Evolutionary conservation across 2,888 invertebrate genomes (phyloP), one percentile per base, ranked within the genome.

Genomic region (Gari tellinella): DNA sequence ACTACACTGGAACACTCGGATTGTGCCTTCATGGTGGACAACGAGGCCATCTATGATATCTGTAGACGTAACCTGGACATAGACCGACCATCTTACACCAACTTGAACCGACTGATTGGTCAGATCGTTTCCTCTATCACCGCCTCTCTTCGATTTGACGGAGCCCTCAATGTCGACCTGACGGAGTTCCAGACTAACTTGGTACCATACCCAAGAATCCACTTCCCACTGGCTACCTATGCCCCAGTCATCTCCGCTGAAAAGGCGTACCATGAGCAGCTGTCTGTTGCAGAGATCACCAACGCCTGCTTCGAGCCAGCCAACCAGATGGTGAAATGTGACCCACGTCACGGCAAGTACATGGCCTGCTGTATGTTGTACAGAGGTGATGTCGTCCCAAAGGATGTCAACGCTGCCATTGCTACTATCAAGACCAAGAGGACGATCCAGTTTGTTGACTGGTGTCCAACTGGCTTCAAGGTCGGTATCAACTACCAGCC

Each of bases 321-420:
- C 85, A 96, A 96, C 92, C 97, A 97, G 93, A 96, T 97, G 96
- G 96, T 97, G 0, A 95, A 95, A 87, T 96, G 97, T 75, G 86
- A 87, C 64, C 87, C 86, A 64, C 86, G 86, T 76, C 89, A 91
- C 72, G 91, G 89, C 43, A 88, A 89, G 83, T 96, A 96, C 91
- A 96, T 97, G 97, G 97, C 97, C 17, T 97, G 97, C 92, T 97
- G 97, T 93, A 96, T 98, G 95, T 93, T 98, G 93, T 98, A 97
- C 94, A 88, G 97, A 89, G 97, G 97, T 75, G 97, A 97, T 60
- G 80, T 80, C 69, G 82, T 83, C 10, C 85, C 86, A 7, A 84
- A 81, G 65, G 90, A 91, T 60, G 90, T 92, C 75, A 91, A 89
- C 73, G 88, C 90, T 14, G 88, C 90, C 72, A 88, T 90, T 49